phyloP scores from a whole-genome alignment of 2,888 invertebrate genomes.

The Drosophila algonquin region DNA sequence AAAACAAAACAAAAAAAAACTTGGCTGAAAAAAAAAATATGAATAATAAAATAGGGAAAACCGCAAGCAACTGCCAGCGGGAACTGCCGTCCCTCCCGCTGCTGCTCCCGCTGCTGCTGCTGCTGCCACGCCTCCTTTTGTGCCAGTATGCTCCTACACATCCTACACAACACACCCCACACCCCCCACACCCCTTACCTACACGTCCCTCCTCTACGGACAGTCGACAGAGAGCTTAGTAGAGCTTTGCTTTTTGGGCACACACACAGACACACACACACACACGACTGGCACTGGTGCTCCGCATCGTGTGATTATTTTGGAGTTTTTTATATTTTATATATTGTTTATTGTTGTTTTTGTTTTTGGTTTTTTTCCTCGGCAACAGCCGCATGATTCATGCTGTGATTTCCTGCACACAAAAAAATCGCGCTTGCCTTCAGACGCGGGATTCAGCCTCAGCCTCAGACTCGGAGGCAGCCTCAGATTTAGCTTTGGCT shows the following conservation, averaged over 20 bases:
- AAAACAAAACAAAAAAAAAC: constrained; percentile 6
- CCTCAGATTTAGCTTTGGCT: constrained; percentile 53
- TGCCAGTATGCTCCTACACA: constrained; percentile 8
- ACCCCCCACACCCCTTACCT: not conserved
- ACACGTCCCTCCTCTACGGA: constrained; percentile 2
- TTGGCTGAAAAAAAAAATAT: constrained; percentile 6
- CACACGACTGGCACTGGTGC: not conserved
- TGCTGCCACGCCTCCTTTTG: constrained; percentile 5
- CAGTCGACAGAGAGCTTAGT: constrained; percentile 56
- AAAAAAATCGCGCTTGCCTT: constrained; percentile 20
- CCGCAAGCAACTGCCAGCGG: constrained; percentile 10
- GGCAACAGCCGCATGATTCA: constrained; percentile 75
- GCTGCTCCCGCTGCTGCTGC: constrained; percentile 11
- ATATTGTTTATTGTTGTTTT: constrained; percentile 40
- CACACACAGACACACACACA: constrained; percentile 8
- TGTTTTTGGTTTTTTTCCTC: constrained; percentile 44
- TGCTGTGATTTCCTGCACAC: constrained; percentile 79
- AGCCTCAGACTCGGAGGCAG: constrained; percentile 65
- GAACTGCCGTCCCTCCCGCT: constrained; percentile 17
- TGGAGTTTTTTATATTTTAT: constrained; percentile 35
- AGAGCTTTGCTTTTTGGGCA: constrained; percentile 61
- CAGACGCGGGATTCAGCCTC: constrained; percentile 14
- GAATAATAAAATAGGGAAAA: constrained; percentile 37
- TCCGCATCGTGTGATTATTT: constrained; percentile 72
- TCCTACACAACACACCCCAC: constrained; percentile 10